Evolutionary conservation across 2,888 invertebrate species (phyloP).

Genomic region (Carterocephalus palaemon): DNA sequence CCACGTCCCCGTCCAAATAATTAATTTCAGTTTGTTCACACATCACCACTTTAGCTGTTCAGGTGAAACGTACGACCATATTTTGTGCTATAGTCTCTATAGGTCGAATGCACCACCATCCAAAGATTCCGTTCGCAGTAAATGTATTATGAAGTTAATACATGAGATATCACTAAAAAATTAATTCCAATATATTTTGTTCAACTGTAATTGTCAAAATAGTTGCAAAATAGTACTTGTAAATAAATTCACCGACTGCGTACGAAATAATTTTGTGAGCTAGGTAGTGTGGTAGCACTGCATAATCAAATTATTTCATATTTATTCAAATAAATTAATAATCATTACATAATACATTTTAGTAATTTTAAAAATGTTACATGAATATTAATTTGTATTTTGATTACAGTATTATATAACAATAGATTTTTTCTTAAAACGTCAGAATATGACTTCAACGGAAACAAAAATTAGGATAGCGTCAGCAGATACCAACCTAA

Average conservation of each 20-base stretch:
- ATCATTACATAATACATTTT: too few relatives aligned
- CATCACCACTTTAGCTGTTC: slow-evolving; percentile 74
- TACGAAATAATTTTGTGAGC: slow-evolving; percentile 65
- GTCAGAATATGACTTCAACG: slow-evolving; percentile 39
- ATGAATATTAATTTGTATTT: too few relatives aligned
- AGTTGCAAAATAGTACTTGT: slow-evolving; percentile 72
- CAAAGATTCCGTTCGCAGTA: slow-evolving; percentile 36
- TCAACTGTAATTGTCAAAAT: slow-evolving; percentile 66
- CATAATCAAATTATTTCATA: slow-evolving; percentile 23
- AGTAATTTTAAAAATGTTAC: slow-evolving; percentile 4
- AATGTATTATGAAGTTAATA: slow-evolving; percentile 8
- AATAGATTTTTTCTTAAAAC: slow-evolving; percentile 22
- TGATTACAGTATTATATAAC: background rate
- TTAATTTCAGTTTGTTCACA: slow-evolving; percentile 83
- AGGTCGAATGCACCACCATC: slow-evolving; percentile 61
- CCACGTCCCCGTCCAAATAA: slow-evolving; percentile 87
- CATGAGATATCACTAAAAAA: slow-evolving; percentile 6
- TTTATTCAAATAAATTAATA: background rate
- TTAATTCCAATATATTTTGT: slow-evolving; percentile 37
- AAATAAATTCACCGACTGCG: slow-evolving; percentile 76
- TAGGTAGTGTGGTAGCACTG: slow-evolving; percentile 58
- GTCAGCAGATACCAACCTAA: slow-evolving; percentile 70
- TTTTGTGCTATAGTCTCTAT: slow-evolving; percentile 52
- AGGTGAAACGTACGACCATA: slow-evolving; percentile 73
- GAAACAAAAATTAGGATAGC: slow-evolving; percentile 55